Evolutionary conservation across 2,888 invertebrate genomes (phyloP).

Genomic region (Seladonia tumulorum): DNA sequence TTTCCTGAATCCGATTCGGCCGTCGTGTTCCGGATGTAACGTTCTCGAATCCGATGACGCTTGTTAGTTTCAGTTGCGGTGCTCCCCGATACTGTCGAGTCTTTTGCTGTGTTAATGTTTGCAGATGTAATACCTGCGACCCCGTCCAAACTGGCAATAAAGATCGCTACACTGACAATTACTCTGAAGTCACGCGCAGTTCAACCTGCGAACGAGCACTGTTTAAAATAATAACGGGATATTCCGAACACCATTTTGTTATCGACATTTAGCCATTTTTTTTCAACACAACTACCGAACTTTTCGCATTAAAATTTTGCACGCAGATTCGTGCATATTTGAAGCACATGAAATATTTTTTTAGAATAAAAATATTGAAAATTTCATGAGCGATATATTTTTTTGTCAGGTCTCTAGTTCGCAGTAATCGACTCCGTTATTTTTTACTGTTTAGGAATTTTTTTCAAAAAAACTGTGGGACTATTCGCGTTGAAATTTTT

Average conservation of each 20-base stretch:
- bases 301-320: not conserved
- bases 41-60: conserved; percentile 13
- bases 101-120: conserved; percentile 1
- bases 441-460: too few relatives aligned
- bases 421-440: too few relatives aligned
- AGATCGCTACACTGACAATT: not conserved
- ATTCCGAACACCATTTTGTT: not conserved
- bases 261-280: not conserved
- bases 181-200: not conserved
- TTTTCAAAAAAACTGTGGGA: too few relatives aligned
- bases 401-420: too few relatives aligned
- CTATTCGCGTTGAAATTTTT: too few relatives aligned
- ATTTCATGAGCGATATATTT: too few relatives aligned
- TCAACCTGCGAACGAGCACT: not conserved
- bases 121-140: not conserved
- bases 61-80: conserved; percentile 8
- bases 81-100: not conserved
- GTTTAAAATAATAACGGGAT: not conserved
- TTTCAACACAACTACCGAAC: not conserved
- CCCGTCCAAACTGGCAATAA: not conserved
- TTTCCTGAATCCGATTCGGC: conserved; percentile 5
- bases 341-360: too few relatives aligned
- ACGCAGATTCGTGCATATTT: too few relatives aligned
- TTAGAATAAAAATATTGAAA: too few relatives aligned
- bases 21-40: conserved; percentile 14